These are phyloP conservation scores for Brenthis hecate DNA, from an alignment of 2,888 invertebrate species.

Conservation along the genomic window DNA sequence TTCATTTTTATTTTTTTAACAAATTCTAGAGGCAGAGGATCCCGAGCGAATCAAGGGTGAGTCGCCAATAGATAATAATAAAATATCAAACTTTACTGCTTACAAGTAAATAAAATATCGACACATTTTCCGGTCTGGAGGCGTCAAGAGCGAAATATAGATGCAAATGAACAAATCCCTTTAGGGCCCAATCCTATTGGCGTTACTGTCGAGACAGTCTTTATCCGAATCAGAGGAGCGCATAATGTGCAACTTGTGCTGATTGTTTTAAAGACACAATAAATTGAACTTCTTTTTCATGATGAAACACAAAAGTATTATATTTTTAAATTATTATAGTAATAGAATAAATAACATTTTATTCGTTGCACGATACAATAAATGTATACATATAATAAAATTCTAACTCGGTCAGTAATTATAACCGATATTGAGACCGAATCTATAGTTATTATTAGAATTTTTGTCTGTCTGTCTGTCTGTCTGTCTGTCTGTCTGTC, in stretches of 20 bases:
- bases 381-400: too few species aligned
- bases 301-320: not conserved
- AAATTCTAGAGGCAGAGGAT: too few species aligned
- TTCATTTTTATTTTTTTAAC: too few species aligned
- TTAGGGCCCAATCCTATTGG: slow-evolving; percentile 33
- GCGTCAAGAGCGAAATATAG: slow-evolving; percentile 17
- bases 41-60: too few species aligned
- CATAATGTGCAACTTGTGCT: slow-evolving; percentile 8
- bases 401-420: too few species aligned
- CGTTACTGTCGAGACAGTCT: slow-evolving; percentile 30
- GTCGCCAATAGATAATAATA: not conserved
- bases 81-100: not conserved
- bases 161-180: slow-evolving; percentile 37
- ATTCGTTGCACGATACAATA: too few species aligned
- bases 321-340: not conserved
- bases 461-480: too few species aligned
- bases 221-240: slow-evolving; percentile 13
- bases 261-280: slow-evolving; percentile 15
- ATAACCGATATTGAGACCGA: too few species aligned
- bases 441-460: too few species aligned
- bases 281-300: slow-evolving; percentile 2
- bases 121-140: slow-evolving; percentile 12
- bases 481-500: too few species aligned
- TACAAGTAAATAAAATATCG: slow-evolving; percentile 15
- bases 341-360: not conserved